Conservation (phyloP, 2,888 invertebrate genomes). For the Heteropelma amictum region DNA sequence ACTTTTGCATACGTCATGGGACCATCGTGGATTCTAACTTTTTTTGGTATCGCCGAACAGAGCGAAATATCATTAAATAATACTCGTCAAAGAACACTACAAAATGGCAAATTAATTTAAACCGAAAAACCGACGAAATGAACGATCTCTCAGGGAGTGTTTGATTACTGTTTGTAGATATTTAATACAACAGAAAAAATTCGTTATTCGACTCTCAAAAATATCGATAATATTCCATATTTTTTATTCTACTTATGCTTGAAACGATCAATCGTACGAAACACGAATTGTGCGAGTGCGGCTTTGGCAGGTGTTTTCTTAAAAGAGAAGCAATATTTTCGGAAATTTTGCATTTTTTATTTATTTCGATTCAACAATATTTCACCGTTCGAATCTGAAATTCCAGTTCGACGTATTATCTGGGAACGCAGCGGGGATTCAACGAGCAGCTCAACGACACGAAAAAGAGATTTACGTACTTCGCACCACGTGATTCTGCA, state of each 20-base stretch:
- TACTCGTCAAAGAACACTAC: no score
- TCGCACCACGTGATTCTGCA: constrained; percentile 93
- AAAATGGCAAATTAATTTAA: no score
- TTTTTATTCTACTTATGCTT: background rate
- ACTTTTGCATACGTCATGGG: constrained; percentile 17
- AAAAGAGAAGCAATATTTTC: background rate
- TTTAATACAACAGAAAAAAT: background rate
- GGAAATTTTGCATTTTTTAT: background rate
- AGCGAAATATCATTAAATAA: no score
- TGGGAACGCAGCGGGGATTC: constrained; percentile 88
- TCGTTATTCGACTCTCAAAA: no score
- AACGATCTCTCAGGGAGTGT: no score
- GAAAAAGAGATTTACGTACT: constrained; percentile 91
- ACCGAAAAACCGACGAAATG: no score
- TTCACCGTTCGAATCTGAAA: background rate
- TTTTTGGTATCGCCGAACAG: no score
- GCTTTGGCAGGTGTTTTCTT: background rate
- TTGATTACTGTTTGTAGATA: no score
- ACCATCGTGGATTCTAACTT: background rate
- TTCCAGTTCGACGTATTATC: constrained; percentile 86
- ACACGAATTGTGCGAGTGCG: background rate
- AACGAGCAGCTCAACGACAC: constrained; percentile 88
- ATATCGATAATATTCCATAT: no score
- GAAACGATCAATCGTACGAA: background rate
- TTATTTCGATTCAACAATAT: background rate